Conservation (phyloP, 2,888 invertebrate genomes). For the Parnassius orleans region DNA sequence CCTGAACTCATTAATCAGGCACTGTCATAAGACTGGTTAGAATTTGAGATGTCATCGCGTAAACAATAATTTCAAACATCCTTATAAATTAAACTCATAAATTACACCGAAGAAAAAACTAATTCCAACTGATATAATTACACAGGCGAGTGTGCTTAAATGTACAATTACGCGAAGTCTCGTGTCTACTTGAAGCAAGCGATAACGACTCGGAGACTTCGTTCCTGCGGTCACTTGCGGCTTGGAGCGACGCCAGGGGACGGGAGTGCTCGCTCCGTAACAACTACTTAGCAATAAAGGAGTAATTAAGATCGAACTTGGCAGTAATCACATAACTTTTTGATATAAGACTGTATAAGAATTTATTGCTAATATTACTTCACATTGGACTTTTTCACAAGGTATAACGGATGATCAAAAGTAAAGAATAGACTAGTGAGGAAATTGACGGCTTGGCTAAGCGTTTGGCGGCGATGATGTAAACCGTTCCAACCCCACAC, state of each 20-base stretch:
- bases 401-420: too few species aligned
- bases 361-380: too few species aligned
- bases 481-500: too few species aligned
- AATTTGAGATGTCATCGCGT: not conserved
- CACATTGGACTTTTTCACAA: too few species aligned
- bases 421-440: too few species aligned
- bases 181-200: slow-evolving; percentile 35
- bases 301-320: slow-evolving; percentile 21
- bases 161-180: slow-evolving; percentile 32
- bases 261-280: slow-evolving; percentile 37
- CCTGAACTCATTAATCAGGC: too few species aligned
- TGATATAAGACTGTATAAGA: slow-evolving; percentile 1
- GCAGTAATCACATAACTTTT: slow-evolving; percentile 21
- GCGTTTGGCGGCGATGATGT: too few species aligned
- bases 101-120: not conserved
- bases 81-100: not conserved
- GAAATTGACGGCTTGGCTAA: too few species aligned
- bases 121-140: slow-evolving; percentile 15
- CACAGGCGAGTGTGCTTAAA: slow-evolving; percentile 24
- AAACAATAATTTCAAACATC: not conserved
- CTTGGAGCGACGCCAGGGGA: slow-evolving; percentile 66
- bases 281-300: slow-evolving; percentile 16
- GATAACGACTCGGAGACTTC: slow-evolving; percentile 59
- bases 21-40: too few species aligned
- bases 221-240: slow-evolving; percentile 69